Conservation (phyloP, 2,888 invertebrate species). For the Meteorus cinctellus region DNA sequence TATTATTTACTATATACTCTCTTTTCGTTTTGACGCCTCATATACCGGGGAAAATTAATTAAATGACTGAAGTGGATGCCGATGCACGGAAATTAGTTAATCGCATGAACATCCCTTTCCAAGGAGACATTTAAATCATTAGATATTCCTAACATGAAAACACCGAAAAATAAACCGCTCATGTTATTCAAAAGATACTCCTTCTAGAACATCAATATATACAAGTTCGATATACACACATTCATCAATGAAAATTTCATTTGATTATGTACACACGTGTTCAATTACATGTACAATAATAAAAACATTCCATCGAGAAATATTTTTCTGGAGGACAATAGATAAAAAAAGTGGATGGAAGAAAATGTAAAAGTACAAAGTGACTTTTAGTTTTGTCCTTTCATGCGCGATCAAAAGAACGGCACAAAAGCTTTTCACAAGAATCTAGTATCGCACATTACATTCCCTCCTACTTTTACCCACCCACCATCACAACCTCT, state of each 20-base stretch:
- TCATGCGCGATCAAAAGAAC: not conserved
- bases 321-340: not conserved
- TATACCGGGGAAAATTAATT: not conserved
- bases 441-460: not conserved
- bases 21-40: not conserved
- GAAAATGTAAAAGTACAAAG: slow-evolving; percentile 6
- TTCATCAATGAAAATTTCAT: not conserved
- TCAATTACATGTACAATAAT: not conserved
- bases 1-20: not conserved
- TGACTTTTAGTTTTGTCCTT: slow-evolving; percentile 4
- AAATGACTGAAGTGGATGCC: not conserved
- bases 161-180: not conserved
- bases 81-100: slow-evolving; percentile 18
- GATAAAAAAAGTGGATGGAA: not conserved
- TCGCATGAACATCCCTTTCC: not conserved
- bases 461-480: not conserved
- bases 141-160: not conserved
- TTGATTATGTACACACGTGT: not conserved
- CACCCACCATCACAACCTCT: not conserved
- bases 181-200: not conserved
- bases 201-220: not conserved
- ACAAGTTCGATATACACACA: not conserved
- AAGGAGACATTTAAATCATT: slow-evolving; percentile 10
- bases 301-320: not conserved
- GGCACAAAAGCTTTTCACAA: not conserved